Evolutionary conservation across 2,888 invertebrate genomes (phyloP), one percentile per base, ranked within the genome.

Genomic region (Pecten maximus): DNA sequence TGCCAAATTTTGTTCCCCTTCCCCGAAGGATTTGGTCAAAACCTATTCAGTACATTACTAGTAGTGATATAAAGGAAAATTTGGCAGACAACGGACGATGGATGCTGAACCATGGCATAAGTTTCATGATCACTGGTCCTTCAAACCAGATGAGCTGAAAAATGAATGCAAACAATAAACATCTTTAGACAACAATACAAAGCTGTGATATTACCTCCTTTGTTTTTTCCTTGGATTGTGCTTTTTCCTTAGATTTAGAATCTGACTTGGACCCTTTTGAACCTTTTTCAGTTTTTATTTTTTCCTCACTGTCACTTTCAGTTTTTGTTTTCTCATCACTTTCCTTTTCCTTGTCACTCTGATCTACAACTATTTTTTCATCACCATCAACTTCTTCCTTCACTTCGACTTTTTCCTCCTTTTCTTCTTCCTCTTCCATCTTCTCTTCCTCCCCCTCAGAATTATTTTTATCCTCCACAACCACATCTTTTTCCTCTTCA

Each of bases 391-490:
- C 90, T 40, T 92, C 92, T 15, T 90, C 89, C 88, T 90, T 91
- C 16, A 87, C 88, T 19, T 87, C 90, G 19, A 50, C 88, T 28
- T 92, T 87, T 19, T 23, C 88, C 40, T 90, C 50, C 35, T 91
- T 86, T 60, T 54, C 28, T 88, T 60, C 90, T 48, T 90, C 87
- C 8, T 90, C 89, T 0, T 90, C 87, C n/a, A 40, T 87, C 16
- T 89, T 90, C 40, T 92, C 91, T 87, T 96, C 96, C 86, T 94
- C 94, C 87, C 95, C 95, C 90, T 95, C 74, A 19, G 60, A 40
- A 88, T 88, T 91, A 86, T 91, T 90, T 91, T 88, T 87, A 90
- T 90, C 89, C 90, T 92, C 87, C 23, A 87, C 87, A 89, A 90
- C 88, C 60, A 88, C 91, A 90, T 92, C 90, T 88, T 93, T 92